Conservation (phyloP, 2,888 invertebrate species). For the Bombylius discolor region DNA sequence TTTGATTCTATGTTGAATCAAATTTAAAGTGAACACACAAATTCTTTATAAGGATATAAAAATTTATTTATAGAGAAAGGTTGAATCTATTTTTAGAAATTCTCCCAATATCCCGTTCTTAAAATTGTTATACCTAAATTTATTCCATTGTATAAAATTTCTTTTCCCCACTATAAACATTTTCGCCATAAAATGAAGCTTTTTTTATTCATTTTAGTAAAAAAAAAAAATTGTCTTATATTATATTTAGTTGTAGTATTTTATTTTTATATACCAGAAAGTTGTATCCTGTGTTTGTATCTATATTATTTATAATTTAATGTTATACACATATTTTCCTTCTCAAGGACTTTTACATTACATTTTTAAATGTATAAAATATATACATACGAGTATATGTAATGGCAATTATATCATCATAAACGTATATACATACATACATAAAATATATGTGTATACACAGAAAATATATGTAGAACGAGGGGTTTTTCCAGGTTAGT, state of each 20-base stretch:
- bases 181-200: no score
- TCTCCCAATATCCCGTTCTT: neutral
- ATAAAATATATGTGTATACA: neutral
- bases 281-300: no score
- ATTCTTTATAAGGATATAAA: constrained; percentile 6
- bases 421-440: neutral
- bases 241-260: no score
- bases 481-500: constrained; percentile 17
- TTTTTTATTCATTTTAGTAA: no score
- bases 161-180: neutral
- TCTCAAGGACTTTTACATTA: constrained; percentile 3
- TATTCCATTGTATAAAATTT: neutral
- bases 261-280: no score
- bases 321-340: neutral
- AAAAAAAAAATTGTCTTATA: no score
- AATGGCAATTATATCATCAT: neutral
- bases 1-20: neutral
- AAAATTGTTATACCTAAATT: neutral
- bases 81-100: constrained; percentile 11
- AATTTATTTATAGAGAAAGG: constrained; percentile 10
- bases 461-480: neutral
- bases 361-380: neutral
- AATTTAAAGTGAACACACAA: neutral
- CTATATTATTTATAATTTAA: no score
- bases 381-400: neutral